These are phyloP conservation scores for Rhagium mordax DNA, from an alignment of 2,888 invertebrate species.

Conservation along the genomic window DNA sequence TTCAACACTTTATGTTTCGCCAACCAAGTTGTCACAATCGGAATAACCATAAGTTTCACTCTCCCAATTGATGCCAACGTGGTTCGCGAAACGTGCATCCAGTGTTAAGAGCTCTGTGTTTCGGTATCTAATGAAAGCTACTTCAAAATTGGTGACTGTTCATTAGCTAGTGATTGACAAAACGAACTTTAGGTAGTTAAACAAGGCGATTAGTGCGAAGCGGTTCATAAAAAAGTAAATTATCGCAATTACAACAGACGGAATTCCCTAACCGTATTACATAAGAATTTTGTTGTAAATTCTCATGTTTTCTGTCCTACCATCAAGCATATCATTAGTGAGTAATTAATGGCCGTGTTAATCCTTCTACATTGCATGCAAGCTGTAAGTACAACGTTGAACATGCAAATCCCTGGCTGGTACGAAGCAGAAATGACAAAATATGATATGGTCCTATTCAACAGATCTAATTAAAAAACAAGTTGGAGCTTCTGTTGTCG, in stretches of 20 bases:
- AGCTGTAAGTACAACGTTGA: conserved; percentile 12
- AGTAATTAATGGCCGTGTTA: conserved; percentile 6
- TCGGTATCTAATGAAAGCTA: too few relatives aligned
- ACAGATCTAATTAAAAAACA: conserved; percentile 4
- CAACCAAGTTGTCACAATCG: too few relatives aligned
- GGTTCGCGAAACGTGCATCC: too few relatives aligned
- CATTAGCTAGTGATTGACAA: too few relatives aligned
- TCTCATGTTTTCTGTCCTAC: background rate
- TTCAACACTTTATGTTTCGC: too few relatives aligned
- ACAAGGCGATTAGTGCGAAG: background rate
- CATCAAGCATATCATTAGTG: background rate
- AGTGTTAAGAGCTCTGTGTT: too few relatives aligned
- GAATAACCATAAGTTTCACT: too few relatives aligned
- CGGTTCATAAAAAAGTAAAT: background rate
- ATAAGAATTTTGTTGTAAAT: background rate
- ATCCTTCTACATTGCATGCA: conserved; percentile 19
- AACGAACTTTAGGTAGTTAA: too few relatives aligned
- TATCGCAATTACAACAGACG: too few relatives aligned
- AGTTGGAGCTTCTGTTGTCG: background rate
- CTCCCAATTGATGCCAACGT: too few relatives aligned
- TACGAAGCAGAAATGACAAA: background rate
- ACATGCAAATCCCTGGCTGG: conserved; percentile 8
- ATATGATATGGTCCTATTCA: conserved; percentile 1
- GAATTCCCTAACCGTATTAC: background rate
- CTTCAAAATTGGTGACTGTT: too few relatives aligned